Conservation (phyloP, 2,797 vertebrate genomes). For the Pitangus sulphuratus region DNA sequence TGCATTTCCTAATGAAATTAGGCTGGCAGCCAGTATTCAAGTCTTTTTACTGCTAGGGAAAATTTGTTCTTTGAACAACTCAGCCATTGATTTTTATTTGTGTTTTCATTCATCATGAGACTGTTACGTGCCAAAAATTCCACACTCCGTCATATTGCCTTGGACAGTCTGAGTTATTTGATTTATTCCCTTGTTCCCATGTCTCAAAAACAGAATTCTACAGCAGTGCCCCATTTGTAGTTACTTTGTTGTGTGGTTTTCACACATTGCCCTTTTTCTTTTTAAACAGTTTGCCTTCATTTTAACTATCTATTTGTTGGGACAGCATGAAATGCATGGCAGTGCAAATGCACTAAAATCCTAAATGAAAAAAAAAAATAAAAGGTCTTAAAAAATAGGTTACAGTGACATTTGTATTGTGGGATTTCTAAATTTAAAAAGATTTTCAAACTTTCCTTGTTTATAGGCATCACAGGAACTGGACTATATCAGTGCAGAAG, state of each 20-base stretch:
- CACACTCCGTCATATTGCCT: slow-evolving; percentile 25
- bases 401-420: neutral
- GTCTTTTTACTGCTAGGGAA: slow-evolving; percentile 63
- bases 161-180: slow-evolving; percentile 54
- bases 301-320: neutral
- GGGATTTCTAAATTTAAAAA: neutral
- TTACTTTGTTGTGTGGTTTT: neutral
- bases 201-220: slow-evolving; percentile 32
- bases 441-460: neutral
- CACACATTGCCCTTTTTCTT: rapidly evolving
- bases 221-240: slow-evolving; percentile 22
- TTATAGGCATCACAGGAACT: neutral
- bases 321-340: neutral
- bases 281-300: neutral
- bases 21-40: slow-evolving; percentile 67
- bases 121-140: slow-evolving; percentile 62
- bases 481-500: neutral
- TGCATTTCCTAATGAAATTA: slow-evolving; percentile 72
- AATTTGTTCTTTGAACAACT: slow-evolving; percentile 69
- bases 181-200: slow-evolving; percentile 29
- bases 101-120: slow-evolving; percentile 70
- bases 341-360: neutral
- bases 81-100: slow-evolving; percentile 73
- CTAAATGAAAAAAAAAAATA: neutral
- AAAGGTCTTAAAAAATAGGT: neutral